Evolutionary conservation across 1,140 invertebrate genomes (phyloP).

Genomic region (Drosophila hydei): DNA sequence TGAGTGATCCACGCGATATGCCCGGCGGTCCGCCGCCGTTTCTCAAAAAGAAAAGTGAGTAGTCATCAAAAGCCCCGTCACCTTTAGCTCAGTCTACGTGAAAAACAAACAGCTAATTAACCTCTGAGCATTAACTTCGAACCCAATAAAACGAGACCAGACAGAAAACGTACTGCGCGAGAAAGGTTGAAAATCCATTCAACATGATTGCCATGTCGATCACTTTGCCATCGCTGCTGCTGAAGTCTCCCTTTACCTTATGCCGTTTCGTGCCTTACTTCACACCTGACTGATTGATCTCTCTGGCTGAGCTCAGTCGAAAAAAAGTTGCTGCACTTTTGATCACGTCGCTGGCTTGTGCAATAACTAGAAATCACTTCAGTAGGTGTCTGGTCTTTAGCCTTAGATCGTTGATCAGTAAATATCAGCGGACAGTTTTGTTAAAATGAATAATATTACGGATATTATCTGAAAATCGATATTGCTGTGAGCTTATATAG

Average conservation of each 20-base stretch:
- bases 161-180: constrained; percentile 17
- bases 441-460: too few species aligned
- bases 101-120: constrained; percentile 78
- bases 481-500: neutral
- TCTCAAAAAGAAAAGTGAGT: constrained; percentile 90
- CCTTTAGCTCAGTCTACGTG: constrained; percentile 24
- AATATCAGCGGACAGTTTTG: constrained; percentile 39
- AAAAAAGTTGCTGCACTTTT: constrained; percentile 48
- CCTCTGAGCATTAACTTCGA: constrained; percentile 43
- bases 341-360: constrained; percentile 57
- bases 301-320: neutral
- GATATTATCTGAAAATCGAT: neutral
- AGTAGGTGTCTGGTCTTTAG: constrained; percentile 28
- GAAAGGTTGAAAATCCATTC: constrained; percentile 59
- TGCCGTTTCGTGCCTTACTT: constrained; percentile 63
- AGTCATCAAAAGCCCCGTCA: constrained; percentile 15
- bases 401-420: constrained; percentile 47
- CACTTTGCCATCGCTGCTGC: constrained; percentile 51
- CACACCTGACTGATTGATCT: constrained; percentile 77
- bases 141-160: constrained; percentile 25
- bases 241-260: constrained; percentile 3
- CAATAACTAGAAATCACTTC: constrained; percentile 33
- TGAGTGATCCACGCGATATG: constrained; percentile 86
- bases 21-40: constrained; percentile 86
- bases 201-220: constrained; percentile 74